Evolutionary conservation across 2,113 vertebrate species (phyloP), one percentile per base, ranked within the genome.

Genomic region (Dicrurus megarhynchus): DNA sequence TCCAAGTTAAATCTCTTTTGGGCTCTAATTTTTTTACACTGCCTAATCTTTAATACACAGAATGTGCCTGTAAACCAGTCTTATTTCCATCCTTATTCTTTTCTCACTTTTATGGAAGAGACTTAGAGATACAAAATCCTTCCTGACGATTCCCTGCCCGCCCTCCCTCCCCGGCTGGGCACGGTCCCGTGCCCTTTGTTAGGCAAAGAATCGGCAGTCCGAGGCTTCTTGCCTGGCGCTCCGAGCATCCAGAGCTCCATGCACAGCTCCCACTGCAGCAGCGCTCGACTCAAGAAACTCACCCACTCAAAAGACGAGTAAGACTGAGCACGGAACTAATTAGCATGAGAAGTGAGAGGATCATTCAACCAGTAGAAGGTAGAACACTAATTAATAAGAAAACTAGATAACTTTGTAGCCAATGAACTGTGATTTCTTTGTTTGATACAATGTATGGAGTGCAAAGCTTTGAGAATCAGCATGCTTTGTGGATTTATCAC

Each of bases 391-490:
- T 50, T 50, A 50, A 37, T 23, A 67, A 53, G 39, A 59, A 39
- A 75, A 24, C 9, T 21, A 60, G 39, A 24, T n/a, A 67, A 60
- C 39, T 46, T 67, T 39, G 13, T 60, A n/a, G 20, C 23, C 4
- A 30, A 22, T n/a, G 16, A 82, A 60, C 24, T 0, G 0, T 41
- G 9, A 46, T 53, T 46, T 39, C 3, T 60, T 46, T 53, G n/a
- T 59, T 46, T 68, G 9, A 5, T 53, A 7, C 32, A 60, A n/a
- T n/a, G 13, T 15, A 12, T 39, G 9, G 13, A 46, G 13, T 39
- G 24, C 21, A 60, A 67, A 74, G 5, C 21, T 67, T 52, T 60
- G 20, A 46, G 46, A 74, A 39, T n/a, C 6, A 12, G 20, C 21
- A 4, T 12, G 24, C 10, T n/a, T 60, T 60, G 30, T 53, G 30